These are phyloP conservation scores for Melierax canorus DNA, from an alignment of 2,113 vertebrate genomes.

Conservation along the genomic window DNA sequence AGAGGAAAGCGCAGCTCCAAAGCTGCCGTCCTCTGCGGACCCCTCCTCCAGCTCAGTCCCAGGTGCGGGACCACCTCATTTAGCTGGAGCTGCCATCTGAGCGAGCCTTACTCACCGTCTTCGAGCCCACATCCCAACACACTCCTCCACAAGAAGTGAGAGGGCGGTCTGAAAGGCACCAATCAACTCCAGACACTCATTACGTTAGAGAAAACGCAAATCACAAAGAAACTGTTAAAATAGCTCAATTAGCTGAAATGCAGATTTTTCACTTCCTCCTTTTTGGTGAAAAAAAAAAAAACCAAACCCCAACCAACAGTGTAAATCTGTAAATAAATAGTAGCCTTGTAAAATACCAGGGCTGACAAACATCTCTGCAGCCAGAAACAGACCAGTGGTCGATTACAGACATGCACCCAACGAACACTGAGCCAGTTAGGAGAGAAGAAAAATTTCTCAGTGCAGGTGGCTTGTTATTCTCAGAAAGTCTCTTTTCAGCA, in stretches of 20 bases:
- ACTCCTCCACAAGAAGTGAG: neutral
- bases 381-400: neutral
- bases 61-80: neutral
- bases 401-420: accelerated
- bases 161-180: neutral
- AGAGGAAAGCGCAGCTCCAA: neutral
- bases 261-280: neutral
- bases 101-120: neutral
- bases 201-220: neutral
- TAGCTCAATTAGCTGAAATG: neutral
- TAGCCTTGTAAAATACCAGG: neutral
- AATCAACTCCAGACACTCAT: neutral
- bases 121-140: neutral
- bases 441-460: neutral
- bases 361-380: neutral
- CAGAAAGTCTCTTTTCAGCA: neutral
- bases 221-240: neutral
- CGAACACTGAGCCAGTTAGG: accelerated
- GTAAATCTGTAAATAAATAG: neutral
- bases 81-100: neutral
- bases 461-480: constrained; percentile 5
- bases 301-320: neutral
- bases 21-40: neutral
- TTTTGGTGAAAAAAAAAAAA: neutral
- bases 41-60: neutral